These are phyloP conservation scores for Ranitomeya variabilis DNA, from an alignment of 2,113 vertebrate genomes.

Conservation along the genomic window DNA sequence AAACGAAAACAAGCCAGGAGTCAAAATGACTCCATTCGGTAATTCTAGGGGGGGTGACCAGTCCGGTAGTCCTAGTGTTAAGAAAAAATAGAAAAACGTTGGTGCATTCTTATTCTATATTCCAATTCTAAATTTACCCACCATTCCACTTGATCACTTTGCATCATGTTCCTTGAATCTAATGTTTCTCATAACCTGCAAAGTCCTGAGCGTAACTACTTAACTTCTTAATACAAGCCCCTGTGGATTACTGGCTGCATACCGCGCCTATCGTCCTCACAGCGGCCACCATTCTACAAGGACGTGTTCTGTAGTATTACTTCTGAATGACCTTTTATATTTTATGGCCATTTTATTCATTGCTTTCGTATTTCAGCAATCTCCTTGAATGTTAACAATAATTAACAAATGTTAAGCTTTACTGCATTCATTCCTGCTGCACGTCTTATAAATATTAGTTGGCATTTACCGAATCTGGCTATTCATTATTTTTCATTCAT, in stretches of 20 bases:
- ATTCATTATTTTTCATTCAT: constrained; percentile 47
- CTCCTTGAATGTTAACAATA: constrained; percentile 46
- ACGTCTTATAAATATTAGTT: constrained; percentile 38
- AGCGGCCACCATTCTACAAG: constrained; percentile 20
- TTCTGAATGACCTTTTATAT: constrained; percentile 41
- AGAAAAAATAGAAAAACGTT: background rate
- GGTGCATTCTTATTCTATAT: background rate
- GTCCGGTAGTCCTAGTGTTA: no score
- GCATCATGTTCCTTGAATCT: background rate
- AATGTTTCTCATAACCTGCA: background rate
- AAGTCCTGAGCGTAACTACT: background rate
- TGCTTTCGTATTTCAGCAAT: constrained; percentile 37
- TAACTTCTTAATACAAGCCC: constrained; percentile 10
- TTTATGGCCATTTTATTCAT: constrained; percentile 51
- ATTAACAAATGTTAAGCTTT: constrained; percentile 42
- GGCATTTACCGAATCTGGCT: constrained; percentile 25
- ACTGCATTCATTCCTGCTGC: constrained; percentile 2
- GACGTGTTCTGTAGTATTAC: constrained; percentile 11
- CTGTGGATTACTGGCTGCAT: constrained; percentile 1
- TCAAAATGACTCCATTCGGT: no score
- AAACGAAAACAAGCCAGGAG: no score
- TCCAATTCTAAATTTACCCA: background rate
- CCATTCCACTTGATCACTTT: background rate
- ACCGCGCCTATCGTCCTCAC: constrained; percentile 23
- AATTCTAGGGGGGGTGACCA: no score